Evolutionary conservation across 2,113 vertebrate genomes (phyloP).

Genomic region (Petromus typicus): DNA sequence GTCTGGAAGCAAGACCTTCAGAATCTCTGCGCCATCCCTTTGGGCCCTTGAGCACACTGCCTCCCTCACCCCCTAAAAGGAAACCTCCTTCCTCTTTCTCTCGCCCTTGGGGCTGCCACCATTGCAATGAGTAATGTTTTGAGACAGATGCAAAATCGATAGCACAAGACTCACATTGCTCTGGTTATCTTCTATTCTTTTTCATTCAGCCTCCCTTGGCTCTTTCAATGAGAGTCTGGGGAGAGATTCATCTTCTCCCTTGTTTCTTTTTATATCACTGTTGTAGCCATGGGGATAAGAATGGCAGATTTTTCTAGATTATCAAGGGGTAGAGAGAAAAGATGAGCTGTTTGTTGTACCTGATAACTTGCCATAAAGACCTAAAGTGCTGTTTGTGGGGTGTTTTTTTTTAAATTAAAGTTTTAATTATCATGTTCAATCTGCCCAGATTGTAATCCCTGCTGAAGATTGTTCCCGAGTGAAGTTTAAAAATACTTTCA

Average conservation of each 20-base stretch:
- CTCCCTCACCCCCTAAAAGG: neutral
- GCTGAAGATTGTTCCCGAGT: conserved; percentile 44
- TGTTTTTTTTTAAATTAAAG: conserved; percentile 42
- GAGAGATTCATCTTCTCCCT: conserved; percentile 74
- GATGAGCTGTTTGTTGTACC: conserved; percentile 53
- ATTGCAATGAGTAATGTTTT: conserved; percentile 61
- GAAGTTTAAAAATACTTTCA: conserved; percentile 27
- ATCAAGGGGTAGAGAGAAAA: conserved; percentile 62
- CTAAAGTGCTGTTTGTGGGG: conserved; percentile 38
- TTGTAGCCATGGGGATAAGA: conserved; percentile 58
- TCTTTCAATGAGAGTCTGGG: conserved; percentile 61
- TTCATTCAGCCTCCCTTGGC: conserved; percentile 61
- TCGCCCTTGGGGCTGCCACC: conserved; percentile 19
- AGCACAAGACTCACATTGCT: neutral
- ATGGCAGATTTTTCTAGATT: conserved; percentile 64
- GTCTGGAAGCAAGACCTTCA: neutral
- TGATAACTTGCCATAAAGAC: conserved; percentile 51
- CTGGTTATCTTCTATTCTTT: conserved; percentile 58
- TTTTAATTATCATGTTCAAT: conserved; percentile 70
- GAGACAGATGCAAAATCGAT: conserved; percentile 63
- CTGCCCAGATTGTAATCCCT: conserved; percentile 58
- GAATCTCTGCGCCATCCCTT: neutral
- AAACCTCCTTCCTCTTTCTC: neutral
- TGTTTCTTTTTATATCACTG: conserved; percentile 66
- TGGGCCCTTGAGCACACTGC: neutral